A percentile compares a stretch with the other conserved stretches of the same genome.
These are phyloP conservation scores for Artemisiospiza belli DNA, from an alignment of 2,113 vertebrate species.

Conservation along the genomic window DNA sequence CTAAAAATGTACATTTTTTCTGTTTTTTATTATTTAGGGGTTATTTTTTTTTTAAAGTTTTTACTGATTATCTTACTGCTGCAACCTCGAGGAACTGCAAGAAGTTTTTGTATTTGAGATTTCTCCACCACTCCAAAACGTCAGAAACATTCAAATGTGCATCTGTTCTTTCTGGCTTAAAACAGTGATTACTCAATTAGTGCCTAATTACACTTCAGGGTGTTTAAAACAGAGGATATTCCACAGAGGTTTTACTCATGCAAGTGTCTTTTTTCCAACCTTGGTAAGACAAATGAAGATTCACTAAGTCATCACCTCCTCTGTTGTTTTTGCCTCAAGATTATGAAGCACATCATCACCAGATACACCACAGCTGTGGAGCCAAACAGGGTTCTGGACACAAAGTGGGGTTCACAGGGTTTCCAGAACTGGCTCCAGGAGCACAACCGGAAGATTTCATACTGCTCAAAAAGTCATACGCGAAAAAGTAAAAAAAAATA, in stretches of 20 bases:
- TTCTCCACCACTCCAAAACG: neutral
- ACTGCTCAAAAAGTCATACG: neutral
- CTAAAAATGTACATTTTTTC: neutral
- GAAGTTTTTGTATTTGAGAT: neutral
- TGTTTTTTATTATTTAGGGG: neutral
- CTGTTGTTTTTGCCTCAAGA: neutral
- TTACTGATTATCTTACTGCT: neutral
- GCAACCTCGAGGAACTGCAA: neutral
- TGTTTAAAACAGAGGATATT: neutral
- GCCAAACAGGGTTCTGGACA: neutral
- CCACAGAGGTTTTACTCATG: neutral
- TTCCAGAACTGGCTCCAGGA: neutral
- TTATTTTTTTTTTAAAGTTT: fast-evolving
- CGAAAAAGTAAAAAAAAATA: neutral
- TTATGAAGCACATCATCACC: neutral
- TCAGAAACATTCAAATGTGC: neutral
- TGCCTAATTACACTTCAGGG: neutral
- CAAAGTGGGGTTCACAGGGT: neutral
- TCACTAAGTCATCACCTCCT: neutral
- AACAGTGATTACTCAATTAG: neutral
- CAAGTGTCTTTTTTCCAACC: neutral
- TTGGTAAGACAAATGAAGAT: neutral
- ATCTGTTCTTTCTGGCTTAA: neutral
- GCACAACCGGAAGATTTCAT: neutral
- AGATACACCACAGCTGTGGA: fast-evolving